These are phyloP conservation scores for Galaxea fascicularis DNA, from an alignment of 92 coral and sea anemone species.

Conservation along the genomic window DNA sequence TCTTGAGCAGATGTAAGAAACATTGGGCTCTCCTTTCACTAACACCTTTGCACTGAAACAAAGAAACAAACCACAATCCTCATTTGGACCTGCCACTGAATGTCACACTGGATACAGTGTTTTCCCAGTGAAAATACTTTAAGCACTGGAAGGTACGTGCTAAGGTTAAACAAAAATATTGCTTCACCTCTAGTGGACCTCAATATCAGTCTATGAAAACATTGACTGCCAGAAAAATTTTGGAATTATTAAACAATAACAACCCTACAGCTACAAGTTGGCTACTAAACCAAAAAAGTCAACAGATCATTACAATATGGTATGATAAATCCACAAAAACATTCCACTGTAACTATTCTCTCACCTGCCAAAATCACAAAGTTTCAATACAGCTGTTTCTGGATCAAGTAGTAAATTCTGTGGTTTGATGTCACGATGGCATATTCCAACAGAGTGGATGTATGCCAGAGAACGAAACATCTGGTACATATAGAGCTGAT, in stretches of 20 bases:
- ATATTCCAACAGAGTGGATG: slow-evolving; percentile 98
- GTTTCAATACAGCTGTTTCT: slow-evolving; percentile 97
- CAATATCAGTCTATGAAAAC: not conserved
- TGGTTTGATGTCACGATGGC: slow-evolving; percentile 99
- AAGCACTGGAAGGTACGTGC: too few relatives aligned
- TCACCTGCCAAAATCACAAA: slow-evolving; percentile 99
- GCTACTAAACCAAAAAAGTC: too few relatives aligned
- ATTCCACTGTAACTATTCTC: not conserved
- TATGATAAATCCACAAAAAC: not conserved
- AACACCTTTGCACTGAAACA: slow-evolving; percentile 95
- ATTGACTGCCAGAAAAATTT: not conserved
- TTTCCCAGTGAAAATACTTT: not conserved
- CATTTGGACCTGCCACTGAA: not conserved
- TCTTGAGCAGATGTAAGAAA: slow-evolving; percentile 99
- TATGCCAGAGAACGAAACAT: slow-evolving; percentile 98
- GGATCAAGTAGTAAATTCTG: slow-evolving; percentile 98
- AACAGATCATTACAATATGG: too few relatives aligned
- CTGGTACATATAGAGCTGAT: slow-evolving; percentile 98
- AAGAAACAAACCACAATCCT: not conserved
- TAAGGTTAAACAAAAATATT: too few relatives aligned
- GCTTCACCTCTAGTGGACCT: too few relatives aligned
- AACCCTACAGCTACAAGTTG: not conserved
- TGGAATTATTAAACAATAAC: not conserved
- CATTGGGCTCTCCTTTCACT: slow-evolving; percentile 99
- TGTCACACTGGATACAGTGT: not conserved